These are phyloP conservation scores for Promerops cafer DNA, from an alignment of 2,113 vertebrate genomes.

Conservation along the genomic window DNA sequence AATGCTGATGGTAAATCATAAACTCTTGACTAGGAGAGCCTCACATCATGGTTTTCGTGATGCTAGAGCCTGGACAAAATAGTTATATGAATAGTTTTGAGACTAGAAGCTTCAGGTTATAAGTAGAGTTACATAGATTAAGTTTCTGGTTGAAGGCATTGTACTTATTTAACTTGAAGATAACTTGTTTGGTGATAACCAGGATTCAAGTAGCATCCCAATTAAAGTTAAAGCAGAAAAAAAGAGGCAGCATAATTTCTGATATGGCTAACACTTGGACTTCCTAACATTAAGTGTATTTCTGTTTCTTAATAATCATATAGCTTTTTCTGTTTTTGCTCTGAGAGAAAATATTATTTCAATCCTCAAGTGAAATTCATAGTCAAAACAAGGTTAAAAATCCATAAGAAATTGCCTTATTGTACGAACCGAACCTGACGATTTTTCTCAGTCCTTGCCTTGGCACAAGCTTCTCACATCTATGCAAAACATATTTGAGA, in stretches of 20 bases:
- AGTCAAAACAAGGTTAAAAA: background rate
- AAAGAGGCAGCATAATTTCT: background rate
- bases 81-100: background rate
- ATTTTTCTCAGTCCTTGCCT: background rate
- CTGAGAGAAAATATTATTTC: background rate
- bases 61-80: background rate
- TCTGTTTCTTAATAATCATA: background rate
- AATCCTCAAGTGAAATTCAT: background rate
- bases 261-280: background rate
- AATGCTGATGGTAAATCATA: rapidly evolving
- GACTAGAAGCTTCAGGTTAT: background rate
- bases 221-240: background rate
- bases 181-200: background rate
- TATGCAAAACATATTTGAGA: background rate
- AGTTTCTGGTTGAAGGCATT: background rate
- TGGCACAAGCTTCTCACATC: background rate
- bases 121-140: background rate
- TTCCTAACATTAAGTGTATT: background rate
- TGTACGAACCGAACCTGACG: rapidly evolving
- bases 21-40: background rate
- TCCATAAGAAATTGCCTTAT: background rate
- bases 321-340: background rate
- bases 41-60: background rate
- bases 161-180: background rate
- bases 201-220: background rate